Evolutionary conservation across 23 tunicate species (phyloP).

Genomic region (Trididemnum clinides): DNA sequence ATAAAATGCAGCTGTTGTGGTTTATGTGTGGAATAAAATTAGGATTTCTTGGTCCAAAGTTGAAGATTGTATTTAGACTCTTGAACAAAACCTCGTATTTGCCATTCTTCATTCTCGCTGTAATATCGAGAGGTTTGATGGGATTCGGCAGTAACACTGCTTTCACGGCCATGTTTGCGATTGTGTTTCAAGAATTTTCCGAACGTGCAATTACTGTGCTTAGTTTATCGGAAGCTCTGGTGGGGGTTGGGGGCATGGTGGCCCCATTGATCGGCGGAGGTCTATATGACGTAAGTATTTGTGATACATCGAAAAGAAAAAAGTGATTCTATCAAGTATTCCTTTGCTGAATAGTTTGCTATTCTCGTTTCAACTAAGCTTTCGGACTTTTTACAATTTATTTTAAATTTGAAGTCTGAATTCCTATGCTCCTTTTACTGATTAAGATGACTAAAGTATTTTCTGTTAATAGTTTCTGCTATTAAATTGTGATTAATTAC

Average conservation of each 20-base stretch:
- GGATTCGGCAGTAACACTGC: slow-evolving; percentile 78
- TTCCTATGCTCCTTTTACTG: too few species aligned
- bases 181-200: slow-evolving; percentile 79
- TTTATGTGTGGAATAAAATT: too few species aligned
- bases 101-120: slow-evolving; percentile 50
- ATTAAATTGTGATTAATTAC: too few species aligned
- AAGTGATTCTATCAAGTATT: too few species aligned
- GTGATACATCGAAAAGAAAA: too few species aligned
- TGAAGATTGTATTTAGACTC: slow-evolving; percentile 17
- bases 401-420: too few species aligned
- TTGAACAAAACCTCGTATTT: background rate
- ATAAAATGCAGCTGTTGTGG: too few species aligned
- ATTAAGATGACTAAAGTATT: too few species aligned
- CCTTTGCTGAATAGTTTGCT: too few species aligned
- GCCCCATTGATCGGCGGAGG: slow-evolving; percentile 89
- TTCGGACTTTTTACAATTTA: too few species aligned
- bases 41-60: background rate
- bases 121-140: slow-evolving; percentile 68
- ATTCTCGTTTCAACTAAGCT: too few species aligned
- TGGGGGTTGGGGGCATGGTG: slow-evolving; percentile 85
- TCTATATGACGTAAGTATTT: slow-evolving; percentile 73
- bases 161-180: slow-evolving; percentile 90
- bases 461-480: too few species aligned
- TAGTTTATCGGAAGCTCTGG: slow-evolving; percentile 73
- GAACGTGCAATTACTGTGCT: slow-evolving; percentile 85